Conservation (phyloP, 1,140 invertebrate genomes). For the silkworm (Bombyx mori) region DNA sequence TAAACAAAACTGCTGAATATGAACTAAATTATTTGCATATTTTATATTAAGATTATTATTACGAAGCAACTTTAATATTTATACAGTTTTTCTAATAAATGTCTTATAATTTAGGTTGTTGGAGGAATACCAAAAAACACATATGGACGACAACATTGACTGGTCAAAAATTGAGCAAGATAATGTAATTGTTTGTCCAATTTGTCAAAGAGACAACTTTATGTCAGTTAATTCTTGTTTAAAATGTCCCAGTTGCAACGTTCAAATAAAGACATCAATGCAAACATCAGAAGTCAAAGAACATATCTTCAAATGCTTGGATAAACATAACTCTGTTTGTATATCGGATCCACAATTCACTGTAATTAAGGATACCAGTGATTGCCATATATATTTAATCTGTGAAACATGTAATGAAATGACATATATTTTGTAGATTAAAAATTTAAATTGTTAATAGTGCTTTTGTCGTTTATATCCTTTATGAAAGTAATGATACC, state of each 20-base stretch:
- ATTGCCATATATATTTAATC: conserved; percentile 46
- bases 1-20: not conserved
- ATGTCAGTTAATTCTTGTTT: conserved; percentile 21
- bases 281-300: conserved; percentile 34
- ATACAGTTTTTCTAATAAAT: not conserved
- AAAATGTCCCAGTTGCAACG: conserved; percentile 35
- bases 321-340: conserved; percentile 37
- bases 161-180: conserved; percentile 41
- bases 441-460: too few relatives aligned
- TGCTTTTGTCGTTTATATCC: too few relatives aligned
- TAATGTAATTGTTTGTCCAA: conserved; percentile 48
- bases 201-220: conserved; percentile 52
- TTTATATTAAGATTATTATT: not conserved
- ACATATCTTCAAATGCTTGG: conserved; percentile 29
- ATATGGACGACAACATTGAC: conserved; percentile 32
- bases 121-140: conserved; percentile 54
- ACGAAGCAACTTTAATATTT: not conserved
- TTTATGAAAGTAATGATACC: too few relatives aligned
- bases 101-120: conserved; percentile 37
- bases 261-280: conserved; percentile 29
- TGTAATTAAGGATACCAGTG: conserved; percentile 29
- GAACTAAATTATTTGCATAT: not conserved
- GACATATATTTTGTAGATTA: conserved; percentile 22
- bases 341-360: conserved; percentile 35
- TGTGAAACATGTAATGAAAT: conserved; percentile 52